Base-by-base conservation (phyloP, 1,140 invertebrate species). In the Cheumatopsyche charites region DNA sequence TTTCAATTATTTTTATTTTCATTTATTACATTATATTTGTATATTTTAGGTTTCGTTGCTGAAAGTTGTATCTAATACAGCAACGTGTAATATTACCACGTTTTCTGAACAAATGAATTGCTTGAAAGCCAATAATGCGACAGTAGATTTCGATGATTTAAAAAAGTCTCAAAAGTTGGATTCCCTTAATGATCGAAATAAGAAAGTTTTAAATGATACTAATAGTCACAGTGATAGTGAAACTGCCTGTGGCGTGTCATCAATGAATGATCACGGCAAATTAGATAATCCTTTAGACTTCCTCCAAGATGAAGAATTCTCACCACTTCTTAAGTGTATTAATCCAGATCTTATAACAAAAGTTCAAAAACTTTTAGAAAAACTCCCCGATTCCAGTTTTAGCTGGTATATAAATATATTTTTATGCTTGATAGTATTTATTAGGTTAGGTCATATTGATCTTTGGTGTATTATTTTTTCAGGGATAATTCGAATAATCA, bases 11-110 rank as follows among this genome's bases (percentile, higher is more conserved):
- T 5, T 19, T 49, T 13, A 15, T 49, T 15, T 19, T 49, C 17
- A 49, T 13, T 5, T 15, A 19, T 5, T n/a, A 49, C 4, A 4
- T 19, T 4, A 49, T 49, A 15, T 49, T 3, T 49, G n/a, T 49
- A 5, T 49, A 4, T 49, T 78, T 73, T 74, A 87, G 86, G 77
- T 87, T 9, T 77, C 77, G 1, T 86, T 88, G 75, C 74, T 88
- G 9, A 83, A 84, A 75, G 79, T 78, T 63, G 79, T 87, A 45
- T 76, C 80, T 47, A 49, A 52, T 12, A 52, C 68, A 6, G 43
- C 52, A 42, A 55, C 52, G 17, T 62, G 67, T 25, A 62, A 52
- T 23, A 65, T 72, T 12, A 70, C 69, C 49, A 55, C 70, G 0
- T 70, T 70, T 1, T 70, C 69, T 0, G 73, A 75, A 43, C 73